These are phyloP conservation scores for Mesembrinibis cayennensis DNA, from an alignment of 2,113 vertebrate species.

Conservation along the genomic window DNA sequence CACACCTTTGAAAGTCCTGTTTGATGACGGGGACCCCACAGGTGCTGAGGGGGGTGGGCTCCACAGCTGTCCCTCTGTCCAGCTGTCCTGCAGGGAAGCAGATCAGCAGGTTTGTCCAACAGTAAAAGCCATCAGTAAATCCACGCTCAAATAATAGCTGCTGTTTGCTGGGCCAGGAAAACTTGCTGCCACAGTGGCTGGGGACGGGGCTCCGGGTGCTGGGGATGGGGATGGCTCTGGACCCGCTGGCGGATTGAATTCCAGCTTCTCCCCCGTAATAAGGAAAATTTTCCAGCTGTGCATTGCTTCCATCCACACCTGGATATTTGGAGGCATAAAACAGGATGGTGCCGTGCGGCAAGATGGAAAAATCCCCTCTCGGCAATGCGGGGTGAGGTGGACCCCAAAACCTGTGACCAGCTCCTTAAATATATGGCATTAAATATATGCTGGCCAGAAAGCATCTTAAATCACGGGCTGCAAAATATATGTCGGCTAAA, in stretches of 20 bases:
- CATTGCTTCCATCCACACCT: not conserved
- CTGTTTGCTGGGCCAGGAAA: not conserved
- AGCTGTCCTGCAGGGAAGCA: rapidly evolving
- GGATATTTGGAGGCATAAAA: conserved; percentile 1
- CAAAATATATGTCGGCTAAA: not conserved
- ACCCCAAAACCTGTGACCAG: not conserved
- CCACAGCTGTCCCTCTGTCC: rapidly evolving
- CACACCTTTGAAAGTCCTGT: not conserved
- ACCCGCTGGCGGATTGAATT: not conserved
- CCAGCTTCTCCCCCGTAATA: not conserved
- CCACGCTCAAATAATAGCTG: not conserved
- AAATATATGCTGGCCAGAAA: not conserved
- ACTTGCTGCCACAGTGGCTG: not conserved
- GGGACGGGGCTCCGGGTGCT: not conserved
- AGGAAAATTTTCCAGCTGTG: conserved; percentile 33
- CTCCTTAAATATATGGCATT: not conserved
- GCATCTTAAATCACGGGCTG: not conserved
- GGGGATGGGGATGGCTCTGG: not conserved
- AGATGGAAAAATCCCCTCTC: conserved; percentile 28
- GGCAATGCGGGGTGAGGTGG: not conserved
- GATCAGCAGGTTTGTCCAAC: not conserved
- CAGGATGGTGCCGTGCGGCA: not conserved
- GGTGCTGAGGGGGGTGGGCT: not conserved
- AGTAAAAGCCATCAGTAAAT: not conserved
- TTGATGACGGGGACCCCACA: not conserved